Base-by-base conservation (phyloP, 1,140 invertebrate species). In the Daktulosphaira vitifoliae region DNA sequence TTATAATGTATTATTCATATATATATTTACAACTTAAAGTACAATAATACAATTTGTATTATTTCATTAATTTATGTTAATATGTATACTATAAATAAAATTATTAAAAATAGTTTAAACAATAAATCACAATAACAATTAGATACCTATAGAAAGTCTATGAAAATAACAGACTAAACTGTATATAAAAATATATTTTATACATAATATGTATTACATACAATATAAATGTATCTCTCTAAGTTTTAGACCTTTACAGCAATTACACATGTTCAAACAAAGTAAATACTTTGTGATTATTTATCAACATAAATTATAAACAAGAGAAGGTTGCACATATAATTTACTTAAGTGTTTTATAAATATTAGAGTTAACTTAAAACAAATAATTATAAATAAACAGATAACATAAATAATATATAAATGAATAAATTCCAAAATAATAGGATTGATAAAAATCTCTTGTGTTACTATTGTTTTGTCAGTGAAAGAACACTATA, bases 121-220 rank as follows among this genome's bases (percentile, higher is more conserved):
- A 62, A 62, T 62, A 62, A 62, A 62, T 62, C 56, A 62, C 56
- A 62, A 48, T 62, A 62, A 62, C 56, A 62, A 53, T 51, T 20
- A 62, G 42, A 13, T 62, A 48, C 25, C 25, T 62, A 48, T 46
- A 48, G 56, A 62, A 29, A 48, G 23, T 46, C 39, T 62, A 62
- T 25, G 42, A 29, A 62, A 62, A 46, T 42, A 62, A 62, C 56
- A 62, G 56, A 48, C 46, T 56, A 54, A 62, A n/a, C 56, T 48
- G 42, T 33, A n/a, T 62, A 62, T 48, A 59, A 59, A 59, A 59
- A 59, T 59, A 59, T 59, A 59, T 62, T 46, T 26, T 39, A 46
- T n/a, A 44, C 38, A 42, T 29, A 16, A 56, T 44, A 16, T 44
- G 25, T 56, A n/a, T 26, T 26, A 56, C 44, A 56, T 56, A 37